These are phyloP conservation scores for Vimba vimba DNA, from an alignment of 2,113 vertebrate species.

Conservation along the genomic window DNA sequence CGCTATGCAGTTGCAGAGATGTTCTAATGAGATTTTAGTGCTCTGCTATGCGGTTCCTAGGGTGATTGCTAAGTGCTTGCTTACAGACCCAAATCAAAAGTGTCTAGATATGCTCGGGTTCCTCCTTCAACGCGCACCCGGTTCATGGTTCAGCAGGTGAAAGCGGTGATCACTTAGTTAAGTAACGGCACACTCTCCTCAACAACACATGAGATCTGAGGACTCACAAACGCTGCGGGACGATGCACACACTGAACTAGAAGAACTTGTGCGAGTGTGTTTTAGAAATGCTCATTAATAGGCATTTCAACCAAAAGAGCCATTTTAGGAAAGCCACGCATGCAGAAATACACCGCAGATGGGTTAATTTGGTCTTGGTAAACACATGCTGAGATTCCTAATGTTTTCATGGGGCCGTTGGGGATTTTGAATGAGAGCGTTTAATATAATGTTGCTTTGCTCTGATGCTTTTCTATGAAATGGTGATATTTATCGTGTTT, in stretches of 20 bases:
- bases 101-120: not conserved
- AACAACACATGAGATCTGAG: not conserved
- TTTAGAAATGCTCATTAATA: constrained; percentile 18
- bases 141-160: not conserved
- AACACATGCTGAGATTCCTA: constrained; percentile 25
- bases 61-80: not conserved
- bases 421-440: not conserved
- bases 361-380: not conserved
- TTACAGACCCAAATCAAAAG: not conserved
- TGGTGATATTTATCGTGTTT: not conserved
- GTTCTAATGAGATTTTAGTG: constrained; percentile 12
- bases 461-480: not conserved
- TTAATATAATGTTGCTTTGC: not conserved
- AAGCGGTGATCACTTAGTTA: not conserved
- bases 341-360: constrained; percentile 7
- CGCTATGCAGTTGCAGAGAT: not conserved
- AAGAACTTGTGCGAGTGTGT: not conserved
- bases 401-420: not conserved
- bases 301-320: not conserved
- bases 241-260: not conserved
- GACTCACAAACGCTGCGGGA: not conserved
- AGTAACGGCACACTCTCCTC: not conserved
- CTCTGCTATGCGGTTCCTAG: not conserved
- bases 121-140: not conserved
- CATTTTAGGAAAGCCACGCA: constrained; percentile 4